Conservation (phyloP, 64 coral and sea anemone genomes). For the Montipora capricornis region DNA sequence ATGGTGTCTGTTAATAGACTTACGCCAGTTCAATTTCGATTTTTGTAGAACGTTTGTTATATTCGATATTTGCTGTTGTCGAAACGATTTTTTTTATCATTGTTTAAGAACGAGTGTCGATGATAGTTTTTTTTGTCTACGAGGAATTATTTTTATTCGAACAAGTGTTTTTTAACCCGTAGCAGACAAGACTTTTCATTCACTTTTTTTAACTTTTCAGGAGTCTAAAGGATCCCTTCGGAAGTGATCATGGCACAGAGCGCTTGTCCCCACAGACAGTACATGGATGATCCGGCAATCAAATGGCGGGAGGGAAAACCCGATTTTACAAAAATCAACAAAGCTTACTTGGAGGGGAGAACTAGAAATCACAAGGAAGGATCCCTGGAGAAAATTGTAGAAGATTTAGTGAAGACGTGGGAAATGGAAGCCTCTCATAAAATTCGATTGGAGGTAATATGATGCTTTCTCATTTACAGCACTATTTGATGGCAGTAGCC, state of each 20-base stretch:
- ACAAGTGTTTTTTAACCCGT: too few relatives aligned
- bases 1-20: too few relatives aligned
- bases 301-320: conserved; percentile 87
- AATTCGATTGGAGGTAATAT: conserved; percentile 33
- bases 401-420: conserved; percentile 96
- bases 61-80: too few relatives aligned
- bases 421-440: conserved; percentile 97
- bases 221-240: neutral
- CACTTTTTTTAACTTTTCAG: neutral
- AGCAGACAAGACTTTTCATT: neutral
- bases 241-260: neutral
- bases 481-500: too few relatives aligned
- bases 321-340: conserved; percentile 68
- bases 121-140: too few relatives aligned
- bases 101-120: too few relatives aligned
- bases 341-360: conserved; percentile 66
- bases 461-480: too few relatives aligned
- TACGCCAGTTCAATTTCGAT: too few relatives aligned
- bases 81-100: too few relatives aligned
- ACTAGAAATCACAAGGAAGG: conserved; percentile 70
- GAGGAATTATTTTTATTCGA: too few relatives aligned
- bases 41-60: too few relatives aligned
- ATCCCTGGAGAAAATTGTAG: conserved; percentile 89
- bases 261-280: conserved; percentile 47
- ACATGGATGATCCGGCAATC: conserved; percentile 79